Evolutionary conservation across 2,888 invertebrate genomes (phyloP).

Genomic region (Acleris cristana): DNA sequence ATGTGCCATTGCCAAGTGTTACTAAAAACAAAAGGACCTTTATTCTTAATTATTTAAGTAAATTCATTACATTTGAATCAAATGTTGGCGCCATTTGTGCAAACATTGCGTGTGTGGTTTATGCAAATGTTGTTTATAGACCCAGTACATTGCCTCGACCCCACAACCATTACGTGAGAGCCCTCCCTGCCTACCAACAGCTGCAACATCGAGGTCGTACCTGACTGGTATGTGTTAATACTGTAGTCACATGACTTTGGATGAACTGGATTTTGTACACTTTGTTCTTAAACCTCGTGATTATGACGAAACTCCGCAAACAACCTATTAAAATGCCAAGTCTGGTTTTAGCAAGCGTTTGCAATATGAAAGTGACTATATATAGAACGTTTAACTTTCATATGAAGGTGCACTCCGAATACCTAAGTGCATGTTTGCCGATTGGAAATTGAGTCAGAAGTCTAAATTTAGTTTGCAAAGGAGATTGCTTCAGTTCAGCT

Average conservation of each 20-base stretch:
- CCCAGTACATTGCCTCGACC: constrained; percentile 35
- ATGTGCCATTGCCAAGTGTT: constrained; percentile 8
- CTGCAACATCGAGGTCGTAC: neutral
- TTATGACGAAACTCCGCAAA: constrained; percentile 37
- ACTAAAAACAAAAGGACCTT: constrained; percentile 4
- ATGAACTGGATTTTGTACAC: constrained; percentile 36
- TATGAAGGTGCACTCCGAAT: neutral
- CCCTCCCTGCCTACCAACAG: neutral
- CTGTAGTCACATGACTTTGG: constrained; percentile 35
- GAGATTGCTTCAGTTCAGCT: no score
- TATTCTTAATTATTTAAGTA: constrained; percentile 27
- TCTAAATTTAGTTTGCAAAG: no score
- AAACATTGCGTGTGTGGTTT: constrained; percentile 37
- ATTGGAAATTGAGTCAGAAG: neutral
- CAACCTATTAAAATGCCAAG: constrained; percentile 28
- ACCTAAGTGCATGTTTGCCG: neutral
- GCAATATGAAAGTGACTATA: constrained; percentile 10
- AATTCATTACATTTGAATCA: constrained; percentile 37
- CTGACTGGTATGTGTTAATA: neutral
- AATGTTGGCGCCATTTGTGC: constrained; percentile 39
- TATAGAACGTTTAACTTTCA: constrained; percentile 4
- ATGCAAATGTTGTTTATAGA: constrained; percentile 38
- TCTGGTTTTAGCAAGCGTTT: constrained; percentile 8
- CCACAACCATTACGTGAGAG: constrained; percentile 1
- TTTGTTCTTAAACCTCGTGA: constrained; percentile 38